Evolutionary conservation across 2,113 vertebrate species (phyloP), one percentile per base, ranked within the genome.

Genomic region (Ameiurus melas): DNA sequence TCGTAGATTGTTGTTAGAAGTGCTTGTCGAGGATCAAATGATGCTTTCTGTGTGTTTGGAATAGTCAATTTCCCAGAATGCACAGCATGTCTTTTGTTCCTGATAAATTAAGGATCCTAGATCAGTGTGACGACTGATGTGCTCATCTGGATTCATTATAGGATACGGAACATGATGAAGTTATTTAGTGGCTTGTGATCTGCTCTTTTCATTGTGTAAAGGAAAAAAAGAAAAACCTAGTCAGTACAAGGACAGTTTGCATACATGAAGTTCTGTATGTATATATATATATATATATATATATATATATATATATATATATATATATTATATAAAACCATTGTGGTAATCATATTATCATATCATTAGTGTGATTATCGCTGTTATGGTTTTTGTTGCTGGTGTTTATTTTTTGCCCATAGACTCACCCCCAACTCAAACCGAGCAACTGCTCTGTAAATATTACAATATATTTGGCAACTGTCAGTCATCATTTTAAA

Each of bases 1-100:
- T 77, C 33, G 27, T 66, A 64, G 73, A 86, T 86, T 86, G 75
- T 64, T 80, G 84, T 77, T 85, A 85, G 70, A n/a, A 85, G 55
- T 77, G 84, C 53, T 60, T 75, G 53, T 39, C 39, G 53, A 71
- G 84, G 84, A 85, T 85, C 84, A 85, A 85, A 85, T 55, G 55
- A 75, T 57, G 20, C 53, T 9, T 66, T 58, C 14, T 3, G 30
- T 75, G 27, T 58, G 53, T 85, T 60, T 36, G 14, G 70, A 85
- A 85, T 85, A 77, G 53, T 27, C 33, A 1, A 27, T 75, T 75
- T 75, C 70, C 53, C 53, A 60, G 13, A 71, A 75, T 39, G 14
- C 70, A 75, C 20, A 43, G 33, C 58, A 2, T 77, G 30, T 12
- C 16, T 85, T 60, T 39, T 75, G 47, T 85, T 30, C 14, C 27